Evolutionary conservation across 2,113 vertebrate genomes (phyloP).

Genomic region (Pampusana beccarii): DNA sequence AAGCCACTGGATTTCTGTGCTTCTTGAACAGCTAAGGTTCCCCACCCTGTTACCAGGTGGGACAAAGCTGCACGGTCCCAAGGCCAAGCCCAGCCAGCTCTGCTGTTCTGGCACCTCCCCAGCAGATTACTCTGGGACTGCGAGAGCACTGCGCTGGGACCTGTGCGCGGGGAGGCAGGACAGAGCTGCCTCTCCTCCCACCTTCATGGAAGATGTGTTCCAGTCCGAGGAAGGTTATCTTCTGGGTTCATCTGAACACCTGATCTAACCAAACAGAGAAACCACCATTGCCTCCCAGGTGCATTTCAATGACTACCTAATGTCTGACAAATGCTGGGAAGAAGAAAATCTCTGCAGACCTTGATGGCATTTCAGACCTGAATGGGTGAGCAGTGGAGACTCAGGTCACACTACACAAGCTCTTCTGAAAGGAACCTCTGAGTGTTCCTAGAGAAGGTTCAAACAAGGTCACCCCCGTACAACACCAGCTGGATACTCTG

Average conservation of each 20-base stretch:
- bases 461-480: neutral
- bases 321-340: neutral
- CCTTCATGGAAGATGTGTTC: neutral
- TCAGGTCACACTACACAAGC: neutral
- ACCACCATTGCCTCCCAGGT: neutral
- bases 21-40: neutral
- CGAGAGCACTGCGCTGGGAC: neutral
- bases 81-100: neutral
- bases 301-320: neutral
- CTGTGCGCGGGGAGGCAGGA: neutral
- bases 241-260: neutral
- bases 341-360: neutral
- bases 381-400: neutral
- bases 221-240: neutral
- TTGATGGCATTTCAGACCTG: neutral
- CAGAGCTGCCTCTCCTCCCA: neutral
- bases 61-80: neutral
- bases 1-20: neutral
- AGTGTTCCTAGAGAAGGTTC: neutral
- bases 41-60: neutral
- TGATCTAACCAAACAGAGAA: neutral
- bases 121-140: too few relatives aligned
- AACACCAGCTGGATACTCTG: neutral
- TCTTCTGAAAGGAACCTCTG: neutral
- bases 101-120: neutral